phyloP scores from a whole-genome alignment of 1,140 invertebrate genomes.

The Brachionus asplanchnoidis region DNA sequence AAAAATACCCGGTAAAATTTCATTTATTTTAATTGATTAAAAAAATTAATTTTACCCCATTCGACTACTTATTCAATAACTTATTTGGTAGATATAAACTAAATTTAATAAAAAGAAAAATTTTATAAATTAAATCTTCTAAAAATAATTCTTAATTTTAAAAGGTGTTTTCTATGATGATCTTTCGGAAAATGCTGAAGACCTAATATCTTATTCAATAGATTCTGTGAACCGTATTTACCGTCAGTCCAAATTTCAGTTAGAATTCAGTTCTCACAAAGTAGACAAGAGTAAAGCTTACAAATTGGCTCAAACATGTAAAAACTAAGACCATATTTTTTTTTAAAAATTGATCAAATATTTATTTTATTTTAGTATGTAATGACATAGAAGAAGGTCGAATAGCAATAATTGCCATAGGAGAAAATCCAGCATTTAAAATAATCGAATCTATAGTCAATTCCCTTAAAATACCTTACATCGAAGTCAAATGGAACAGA shows the following conservation, averaged over 20 bases:
- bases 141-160: too few relatives aligned
- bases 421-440: neutral
- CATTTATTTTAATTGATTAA: too few relatives aligned
- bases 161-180: conserved; percentile 24
- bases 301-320: neutral
- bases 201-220: conserved; percentile 1
- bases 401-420: neutral
- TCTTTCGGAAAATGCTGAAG: conserved; percentile 13
- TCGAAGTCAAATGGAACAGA: conserved; percentile 15
- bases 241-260: neutral
- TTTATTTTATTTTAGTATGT: neutral
- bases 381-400: conserved; percentile 10
- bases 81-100: too few relatives aligned
- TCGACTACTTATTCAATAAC: too few relatives aligned
- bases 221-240: neutral
- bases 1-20: too few relatives aligned
- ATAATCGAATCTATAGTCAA: conserved; percentile 1
- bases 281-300: neutral
- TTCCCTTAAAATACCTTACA: conserved; percentile 20
- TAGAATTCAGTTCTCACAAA: neutral
- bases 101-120: too few relatives aligned
- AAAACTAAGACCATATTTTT: neutral
- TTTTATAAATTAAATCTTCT: too few relatives aligned
- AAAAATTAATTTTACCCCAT: too few relatives aligned
- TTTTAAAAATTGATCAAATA: neutral